Evolutionary conservation across 2,888 invertebrate genomes (phyloP).

Genomic region (Amorpha juglandis): DNA sequence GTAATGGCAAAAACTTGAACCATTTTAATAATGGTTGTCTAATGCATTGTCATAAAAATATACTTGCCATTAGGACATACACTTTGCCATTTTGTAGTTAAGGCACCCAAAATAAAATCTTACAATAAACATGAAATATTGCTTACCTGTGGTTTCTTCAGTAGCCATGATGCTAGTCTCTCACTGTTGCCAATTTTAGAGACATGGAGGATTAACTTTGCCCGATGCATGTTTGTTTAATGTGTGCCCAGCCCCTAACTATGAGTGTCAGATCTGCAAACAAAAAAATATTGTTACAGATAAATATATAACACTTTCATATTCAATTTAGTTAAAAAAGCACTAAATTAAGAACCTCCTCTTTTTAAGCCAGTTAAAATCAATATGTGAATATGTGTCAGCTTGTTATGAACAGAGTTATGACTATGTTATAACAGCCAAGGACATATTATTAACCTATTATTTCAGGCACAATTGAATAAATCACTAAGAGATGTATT

Average conservation of each 20-base stretch:
- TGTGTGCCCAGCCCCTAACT: conserved; percentile 47
- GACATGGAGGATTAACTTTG: conserved; percentile 88
- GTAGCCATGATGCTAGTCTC: conserved; percentile 92
- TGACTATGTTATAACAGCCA: too few species aligned
- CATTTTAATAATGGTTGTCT: too few species aligned
- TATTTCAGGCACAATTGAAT: too few species aligned
- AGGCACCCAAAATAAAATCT: neutral
- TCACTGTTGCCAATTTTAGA: conserved; percentile 86
- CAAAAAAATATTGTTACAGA: conserved; percentile 35
- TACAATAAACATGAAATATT: conserved; percentile 32
- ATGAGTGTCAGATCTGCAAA: conserved; percentile 62
- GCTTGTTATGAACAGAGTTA: neutral
- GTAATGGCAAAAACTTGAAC: too few species aligned
- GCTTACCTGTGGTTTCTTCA: conserved; percentile 85
- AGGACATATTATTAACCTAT: too few species aligned
- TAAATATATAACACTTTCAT: neutral
- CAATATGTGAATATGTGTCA: too few species aligned
- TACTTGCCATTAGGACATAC: too few species aligned
- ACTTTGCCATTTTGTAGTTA: too few species aligned
- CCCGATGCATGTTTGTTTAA: conserved; percentile 88
- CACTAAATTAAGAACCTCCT: too few species aligned
- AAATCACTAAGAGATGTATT: too few species aligned
- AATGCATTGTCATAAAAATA: too few species aligned
- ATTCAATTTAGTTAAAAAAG: neutral
- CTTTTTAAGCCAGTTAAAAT: too few species aligned